These are phyloP conservation scores for Reinhardtius hippoglossoides DNA, from an alignment of 2,113 vertebrate genomes.

Conservation along the genomic window DNA sequence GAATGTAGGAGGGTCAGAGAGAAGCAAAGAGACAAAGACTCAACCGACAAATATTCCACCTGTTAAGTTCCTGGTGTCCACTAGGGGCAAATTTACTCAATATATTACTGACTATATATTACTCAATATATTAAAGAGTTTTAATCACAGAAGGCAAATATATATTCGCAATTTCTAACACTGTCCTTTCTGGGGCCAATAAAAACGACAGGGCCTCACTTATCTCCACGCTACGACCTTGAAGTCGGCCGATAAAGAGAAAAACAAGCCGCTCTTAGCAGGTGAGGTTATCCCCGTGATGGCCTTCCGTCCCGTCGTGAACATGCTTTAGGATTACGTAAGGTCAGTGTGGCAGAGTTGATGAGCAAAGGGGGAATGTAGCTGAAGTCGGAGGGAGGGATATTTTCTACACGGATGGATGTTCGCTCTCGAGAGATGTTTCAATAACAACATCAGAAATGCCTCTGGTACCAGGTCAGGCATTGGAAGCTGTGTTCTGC, in stretches of 20 bases:
- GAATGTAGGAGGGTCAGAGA: too few relatives aligned
- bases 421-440: too few relatives aligned
- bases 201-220: neutral
- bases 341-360: slow-evolving; percentile 3
- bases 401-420: too few relatives aligned
- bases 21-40: too few relatives aligned
- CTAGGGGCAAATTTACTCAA: too few relatives aligned
- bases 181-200: neutral
- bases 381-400: too few relatives aligned
- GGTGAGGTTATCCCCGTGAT: neutral
- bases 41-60: too few relatives aligned
- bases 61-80: neutral
- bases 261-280: neutral
- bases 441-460: too few relatives aligned
- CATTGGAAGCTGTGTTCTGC: too few relatives aligned
- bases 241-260: neutral
- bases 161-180: neutral
- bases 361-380: neutral
- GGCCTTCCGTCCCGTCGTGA: neutral
- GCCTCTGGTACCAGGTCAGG: too few relatives aligned
- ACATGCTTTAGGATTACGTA: neutral
- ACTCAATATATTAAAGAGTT: neutral
- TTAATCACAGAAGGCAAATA: neutral
- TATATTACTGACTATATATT: too few relatives aligned
- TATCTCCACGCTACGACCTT: slow-evolving; percentile 13